Conservation (phyloP, 2,113 vertebrate genomes). For the Forbesichthys agassizii region DNA sequence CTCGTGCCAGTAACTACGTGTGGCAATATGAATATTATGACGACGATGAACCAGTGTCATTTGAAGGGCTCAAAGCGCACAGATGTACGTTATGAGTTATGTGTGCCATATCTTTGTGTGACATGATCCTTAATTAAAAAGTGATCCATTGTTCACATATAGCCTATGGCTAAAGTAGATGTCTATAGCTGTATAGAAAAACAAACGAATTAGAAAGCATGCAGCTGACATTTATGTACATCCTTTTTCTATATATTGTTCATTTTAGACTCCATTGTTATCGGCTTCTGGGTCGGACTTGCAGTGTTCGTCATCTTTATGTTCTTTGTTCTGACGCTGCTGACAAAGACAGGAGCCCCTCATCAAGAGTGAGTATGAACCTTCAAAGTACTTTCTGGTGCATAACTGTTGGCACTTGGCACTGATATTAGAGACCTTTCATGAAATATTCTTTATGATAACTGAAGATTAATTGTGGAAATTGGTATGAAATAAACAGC, state of each 20-base stretch:
- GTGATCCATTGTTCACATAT: not conserved
- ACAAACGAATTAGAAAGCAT: not conserved
- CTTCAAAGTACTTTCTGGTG: too few relatives aligned
- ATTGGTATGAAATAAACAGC: too few relatives aligned
- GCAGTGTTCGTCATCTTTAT: slow-evolving; percentile 95
- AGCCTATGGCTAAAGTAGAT: not conserved
- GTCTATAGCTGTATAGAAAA: not conserved
- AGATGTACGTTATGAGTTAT: slow-evolving; percentile 84
- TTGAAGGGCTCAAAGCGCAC: slow-evolving; percentile 91
- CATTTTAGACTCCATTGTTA: slow-evolving; percentile 93
- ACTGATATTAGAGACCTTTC: too few relatives aligned
- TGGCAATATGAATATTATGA: slow-evolving; percentile 98
- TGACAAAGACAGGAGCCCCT: slow-evolving; percentile 91
- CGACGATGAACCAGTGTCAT: slow-evolving; percentile 89
- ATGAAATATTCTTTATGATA: too few relatives aligned
- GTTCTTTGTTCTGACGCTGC: slow-evolving; percentile 93
- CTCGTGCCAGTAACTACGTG: slow-evolving; percentile 84
- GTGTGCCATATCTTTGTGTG: not conserved
- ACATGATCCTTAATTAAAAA: too few relatives aligned
- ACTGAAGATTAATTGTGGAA: too few relatives aligned
- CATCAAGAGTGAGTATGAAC: slow-evolving; percentile 87
- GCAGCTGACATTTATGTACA: not conserved
- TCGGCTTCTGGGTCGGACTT: slow-evolving; percentile 96
- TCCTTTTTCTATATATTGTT: slow-evolving; percentile 7
- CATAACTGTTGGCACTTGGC: too few relatives aligned